Evolutionary conservation across 2,113 vertebrate species (phyloP).

Genomic region (Hyperoodon ampullatus): DNA sequence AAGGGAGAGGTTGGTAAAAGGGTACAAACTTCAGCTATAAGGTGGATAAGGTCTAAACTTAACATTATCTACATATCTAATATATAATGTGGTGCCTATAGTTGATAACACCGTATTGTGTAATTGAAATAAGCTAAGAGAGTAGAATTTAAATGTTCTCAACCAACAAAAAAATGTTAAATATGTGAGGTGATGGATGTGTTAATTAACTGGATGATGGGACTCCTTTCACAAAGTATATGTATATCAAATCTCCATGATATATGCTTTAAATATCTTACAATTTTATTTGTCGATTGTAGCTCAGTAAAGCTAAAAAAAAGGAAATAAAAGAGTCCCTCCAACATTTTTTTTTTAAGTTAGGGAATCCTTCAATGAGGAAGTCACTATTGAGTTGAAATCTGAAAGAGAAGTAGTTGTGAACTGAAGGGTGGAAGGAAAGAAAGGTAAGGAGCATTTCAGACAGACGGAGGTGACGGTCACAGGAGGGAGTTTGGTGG

Average conservation of each 20-base stretch:
- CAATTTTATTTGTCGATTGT: background rate
- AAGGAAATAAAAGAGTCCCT: background rate
- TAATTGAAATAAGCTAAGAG: background rate
- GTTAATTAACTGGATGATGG: background rate
- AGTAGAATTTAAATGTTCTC: background rate
- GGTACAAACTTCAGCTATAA: background rate
- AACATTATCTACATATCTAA: background rate
- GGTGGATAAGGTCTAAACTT: background rate
- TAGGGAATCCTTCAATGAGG: background rate
- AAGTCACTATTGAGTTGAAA: background rate
- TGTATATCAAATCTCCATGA: background rate
- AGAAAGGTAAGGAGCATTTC: background rate
- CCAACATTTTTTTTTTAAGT: background rate
- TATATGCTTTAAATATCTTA: background rate
- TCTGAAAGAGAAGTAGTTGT: background rate
- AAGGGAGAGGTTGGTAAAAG: background rate
- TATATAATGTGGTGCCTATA: background rate
- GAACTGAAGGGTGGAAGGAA: background rate
- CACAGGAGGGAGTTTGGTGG: no score
- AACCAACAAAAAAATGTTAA: background rate
- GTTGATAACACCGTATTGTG: background rate
- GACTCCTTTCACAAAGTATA: background rate
- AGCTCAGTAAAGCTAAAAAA: background rate
- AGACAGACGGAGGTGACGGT: accelerated
- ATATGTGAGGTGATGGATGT: background rate